phyloP scores from a whole-genome alignment of 2,113 vertebrate species.

The Lepisosteus osseus region DNA sequence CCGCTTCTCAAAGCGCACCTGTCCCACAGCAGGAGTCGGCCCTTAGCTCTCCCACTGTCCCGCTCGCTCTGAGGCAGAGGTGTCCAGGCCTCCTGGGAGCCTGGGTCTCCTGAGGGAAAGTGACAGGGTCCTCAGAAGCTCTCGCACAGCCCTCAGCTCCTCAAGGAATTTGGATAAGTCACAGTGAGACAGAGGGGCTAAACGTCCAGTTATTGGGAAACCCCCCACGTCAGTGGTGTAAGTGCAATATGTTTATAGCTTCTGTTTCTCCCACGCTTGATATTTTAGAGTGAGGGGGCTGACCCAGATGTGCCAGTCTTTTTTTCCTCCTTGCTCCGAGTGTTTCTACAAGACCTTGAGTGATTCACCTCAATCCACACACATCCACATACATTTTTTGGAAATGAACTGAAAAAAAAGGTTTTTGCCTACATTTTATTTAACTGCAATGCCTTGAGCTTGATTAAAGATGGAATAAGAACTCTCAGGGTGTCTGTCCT shows the following conservation, averaged over 20 bases:
- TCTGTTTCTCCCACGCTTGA: neutral
- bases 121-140: neutral
- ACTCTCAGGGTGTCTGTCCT: too few species aligned
- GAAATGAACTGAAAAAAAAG: too few species aligned
- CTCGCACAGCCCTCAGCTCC: slow-evolving; percentile 6
- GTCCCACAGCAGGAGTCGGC: too few species aligned
- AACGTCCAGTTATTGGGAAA: neutral
- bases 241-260: slow-evolving; percentile 2
- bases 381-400: too few species aligned
- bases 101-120: neutral
- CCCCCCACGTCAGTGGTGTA: neutral
- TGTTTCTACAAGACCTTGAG: neutral
- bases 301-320: neutral
- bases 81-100: neutral
- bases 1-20: too few species aligned
- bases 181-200: neutral
- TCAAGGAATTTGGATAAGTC: slow-evolving; percentile 11
- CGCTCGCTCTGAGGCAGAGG: too few species aligned
- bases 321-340: neutral
- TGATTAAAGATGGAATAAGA: too few species aligned
- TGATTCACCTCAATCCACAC: too few species aligned
- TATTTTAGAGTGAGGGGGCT: neutral
- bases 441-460: too few species aligned
- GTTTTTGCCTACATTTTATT: too few species aligned
- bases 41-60: too few species aligned